Base-by-base conservation (phyloP, 1,140 invertebrate species). In the Teleogryllus occipitalis region DNA sequence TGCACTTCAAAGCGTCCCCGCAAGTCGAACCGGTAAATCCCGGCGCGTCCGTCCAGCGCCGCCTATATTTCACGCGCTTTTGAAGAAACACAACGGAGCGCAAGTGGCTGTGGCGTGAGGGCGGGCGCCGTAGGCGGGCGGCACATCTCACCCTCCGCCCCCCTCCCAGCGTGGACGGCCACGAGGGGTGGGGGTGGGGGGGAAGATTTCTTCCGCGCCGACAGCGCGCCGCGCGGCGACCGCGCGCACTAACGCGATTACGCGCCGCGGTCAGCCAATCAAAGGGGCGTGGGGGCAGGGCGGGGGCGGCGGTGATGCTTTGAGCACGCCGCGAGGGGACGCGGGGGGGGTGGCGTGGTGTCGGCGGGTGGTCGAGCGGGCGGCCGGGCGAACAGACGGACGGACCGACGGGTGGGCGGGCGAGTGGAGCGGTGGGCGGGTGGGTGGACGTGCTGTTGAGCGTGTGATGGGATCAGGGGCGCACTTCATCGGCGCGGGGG, bases 241-340 rank as follows among this genome's bases (percentile, higher is more conserved):
- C 84, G 82, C 83, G 83, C 81, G 83, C 81, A 82, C 83, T 82
- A 83, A 83, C 82, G 82, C 85, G 83, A 82, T 82, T 83, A 82
- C 78, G 76, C 81, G 65, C 76, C 48, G 79, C 79, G 8, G 48
- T 27, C 46, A 54, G 27, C 15, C 47, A 27, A 22, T 22, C 72
- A 73, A 49, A 47, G 27, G 39, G 14, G 18, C 8, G 21, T 12
- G 49, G 12, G 46, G 47, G 65, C 18, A 8, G 49, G 8, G 49
- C 49, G 8, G 49, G 8, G 8, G 49, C 49, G 8, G 54, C 10
- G 54, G 54, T 65, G 54, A 7, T 65, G 10, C 10, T 10, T 18
- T 18, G 18, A 21, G 21, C 18, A 49, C 1, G 5, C 3, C 18
- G 10, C 54, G 54, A 2, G 54, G 2, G 10, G 54, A 8, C 49